Conservation (phyloP, 2,797 vertebrate species). For the Chaunax sp. region DNA sequence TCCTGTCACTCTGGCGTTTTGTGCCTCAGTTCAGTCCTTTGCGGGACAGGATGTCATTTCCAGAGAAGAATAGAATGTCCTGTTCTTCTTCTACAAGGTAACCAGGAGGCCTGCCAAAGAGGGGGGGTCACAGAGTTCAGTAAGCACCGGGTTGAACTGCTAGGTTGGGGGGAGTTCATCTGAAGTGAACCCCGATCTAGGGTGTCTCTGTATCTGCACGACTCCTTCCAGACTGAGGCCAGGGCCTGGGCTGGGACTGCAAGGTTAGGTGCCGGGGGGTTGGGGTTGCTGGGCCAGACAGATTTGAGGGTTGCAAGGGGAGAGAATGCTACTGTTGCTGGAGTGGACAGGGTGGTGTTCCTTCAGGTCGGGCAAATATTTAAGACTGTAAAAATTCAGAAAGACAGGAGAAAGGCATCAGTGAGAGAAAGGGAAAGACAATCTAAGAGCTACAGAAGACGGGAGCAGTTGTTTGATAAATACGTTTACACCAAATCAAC, state of each 20-base stretch:
- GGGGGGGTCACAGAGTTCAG: slow-evolving; percentile 48
- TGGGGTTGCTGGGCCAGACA: slow-evolving; percentile 87
- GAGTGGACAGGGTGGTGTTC: slow-evolving; percentile 84
- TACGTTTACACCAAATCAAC: not conserved
- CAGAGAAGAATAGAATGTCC: slow-evolving; percentile 46
- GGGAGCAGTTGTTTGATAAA: slow-evolving; percentile 3
- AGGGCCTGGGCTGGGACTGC: slow-evolving; percentile 13
- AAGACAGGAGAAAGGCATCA: slow-evolving; percentile 29
- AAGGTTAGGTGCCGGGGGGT: slow-evolving; percentile 82
- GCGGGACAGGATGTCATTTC: slow-evolving; percentile 45
- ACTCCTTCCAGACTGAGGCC: slow-evolving; percentile 29
- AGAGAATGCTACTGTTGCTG: slow-evolving; percentile 73
- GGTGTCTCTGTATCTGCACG: slow-evolving; percentile 51
- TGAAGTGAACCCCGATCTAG: slow-evolving; percentile 22
- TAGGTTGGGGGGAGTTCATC: slow-evolving; percentile 20
- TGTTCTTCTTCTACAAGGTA: slow-evolving; percentile 62
- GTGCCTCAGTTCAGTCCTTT: slow-evolving; percentile 39
- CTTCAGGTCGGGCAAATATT: slow-evolving; percentile 78
- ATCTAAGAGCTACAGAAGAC: not conserved
- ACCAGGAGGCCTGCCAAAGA: slow-evolving; percentile 40
- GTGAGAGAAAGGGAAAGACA: not conserved
- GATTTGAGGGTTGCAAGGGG: slow-evolving; percentile 89
- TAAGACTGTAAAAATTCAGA: slow-evolving; percentile 87
- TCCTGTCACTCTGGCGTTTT: slow-evolving; percentile 48
- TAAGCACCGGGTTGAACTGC: slow-evolving; percentile 53